Conservation (phyloP, 2,113 vertebrate species). For the Carassius carassius region DNA sequence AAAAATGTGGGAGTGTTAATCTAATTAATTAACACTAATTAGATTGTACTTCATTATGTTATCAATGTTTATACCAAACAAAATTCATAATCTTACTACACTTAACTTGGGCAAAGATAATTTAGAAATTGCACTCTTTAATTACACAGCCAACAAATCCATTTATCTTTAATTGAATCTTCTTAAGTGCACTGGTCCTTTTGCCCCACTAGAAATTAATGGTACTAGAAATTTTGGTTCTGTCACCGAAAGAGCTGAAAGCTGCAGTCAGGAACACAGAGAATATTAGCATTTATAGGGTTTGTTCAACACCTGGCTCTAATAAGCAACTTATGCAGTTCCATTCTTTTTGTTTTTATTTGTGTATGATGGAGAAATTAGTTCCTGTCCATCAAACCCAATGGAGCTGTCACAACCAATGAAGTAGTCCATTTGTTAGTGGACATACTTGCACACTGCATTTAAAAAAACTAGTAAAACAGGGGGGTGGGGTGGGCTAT, state of each 20-base stretch:
- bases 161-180: slow-evolving; percentile 42
- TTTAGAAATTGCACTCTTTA: slow-evolving; percentile 25
- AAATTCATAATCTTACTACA: not conserved
- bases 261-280: not conserved
- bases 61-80: slow-evolving; percentile 26
- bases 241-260: not conserved
- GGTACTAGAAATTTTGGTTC: not conserved
- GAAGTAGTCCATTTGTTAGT: slow-evolving; percentile 77
- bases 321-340: slow-evolving; percentile 63
- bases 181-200: slow-evolving; percentile 28
- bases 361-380: slow-evolving; percentile 78
- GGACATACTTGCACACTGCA: slow-evolving; percentile 64
- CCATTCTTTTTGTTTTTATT: slow-evolving; percentile 69
- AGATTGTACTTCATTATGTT: slow-evolving; percentile 15
- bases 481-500: slow-evolving; percentile 52
- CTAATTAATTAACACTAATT: no score
- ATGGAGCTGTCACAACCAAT: slow-evolving; percentile 84
- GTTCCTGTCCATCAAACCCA: slow-evolving; percentile 84
- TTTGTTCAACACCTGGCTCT: slow-evolving; percentile 70
- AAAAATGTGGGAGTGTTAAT: not conserved
- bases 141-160: slow-evolving; percentile 25
- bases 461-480: slow-evolving; percentile 62
- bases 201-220: not conserved
- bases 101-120: slow-evolving; percentile 1
- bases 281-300: slow-evolving; percentile 75